These are phyloP conservation scores for Drosophila antonietae DNA, from an alignment of 2,888 invertebrate genomes.

Conservation along the genomic window DNA sequence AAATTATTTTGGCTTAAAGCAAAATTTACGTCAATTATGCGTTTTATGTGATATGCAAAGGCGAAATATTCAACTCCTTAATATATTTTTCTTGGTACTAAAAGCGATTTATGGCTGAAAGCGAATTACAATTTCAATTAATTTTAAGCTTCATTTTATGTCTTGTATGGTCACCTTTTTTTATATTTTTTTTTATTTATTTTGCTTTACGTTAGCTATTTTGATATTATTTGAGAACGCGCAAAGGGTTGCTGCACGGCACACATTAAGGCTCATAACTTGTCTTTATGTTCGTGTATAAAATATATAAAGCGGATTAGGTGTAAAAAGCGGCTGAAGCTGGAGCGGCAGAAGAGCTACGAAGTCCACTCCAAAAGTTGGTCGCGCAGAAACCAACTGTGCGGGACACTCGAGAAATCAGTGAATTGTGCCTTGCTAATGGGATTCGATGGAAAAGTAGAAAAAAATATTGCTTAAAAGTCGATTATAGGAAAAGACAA, in stretches of 20 bases:
- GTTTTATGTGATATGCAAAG: constrained; percentile 48
- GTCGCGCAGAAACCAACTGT: constrained; percentile 44
- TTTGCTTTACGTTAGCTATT: constrained; percentile 4
- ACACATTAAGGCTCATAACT: constrained; percentile 60
- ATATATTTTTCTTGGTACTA: constrained; percentile 12
- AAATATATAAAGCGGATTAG: constrained; percentile 63
- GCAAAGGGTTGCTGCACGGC: constrained; percentile 44
- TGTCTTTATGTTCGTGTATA: constrained; percentile 43
- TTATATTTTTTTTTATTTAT: not conserved
- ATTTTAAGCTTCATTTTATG: constrained; percentile 70
- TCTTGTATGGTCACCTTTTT: constrained; percentile 31
- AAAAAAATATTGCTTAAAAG: constrained; percentile 26
- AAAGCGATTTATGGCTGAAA: constrained; percentile 46
- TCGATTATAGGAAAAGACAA: constrained; percentile 11
- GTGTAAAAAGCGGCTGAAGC: constrained; percentile 11
- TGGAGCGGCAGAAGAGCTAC: not conserved
- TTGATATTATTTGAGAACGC: constrained; percentile 24
- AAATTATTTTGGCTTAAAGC: constrained; percentile 66
- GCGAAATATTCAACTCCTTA: constrained; percentile 8
- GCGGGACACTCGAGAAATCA: constrained; percentile 53
- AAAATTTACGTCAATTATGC: constrained; percentile 67
- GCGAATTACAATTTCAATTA: constrained; percentile 71
- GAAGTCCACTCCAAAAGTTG: constrained; percentile 56
- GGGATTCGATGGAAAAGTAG: constrained; percentile 6
- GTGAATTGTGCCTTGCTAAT: constrained; percentile 37